A percentile compares a stretch with the other conserved stretches of the same genome.
phyloP scores from a whole-genome alignment of 2,888 invertebrate species.

The Mesochorus sp. region DNA sequence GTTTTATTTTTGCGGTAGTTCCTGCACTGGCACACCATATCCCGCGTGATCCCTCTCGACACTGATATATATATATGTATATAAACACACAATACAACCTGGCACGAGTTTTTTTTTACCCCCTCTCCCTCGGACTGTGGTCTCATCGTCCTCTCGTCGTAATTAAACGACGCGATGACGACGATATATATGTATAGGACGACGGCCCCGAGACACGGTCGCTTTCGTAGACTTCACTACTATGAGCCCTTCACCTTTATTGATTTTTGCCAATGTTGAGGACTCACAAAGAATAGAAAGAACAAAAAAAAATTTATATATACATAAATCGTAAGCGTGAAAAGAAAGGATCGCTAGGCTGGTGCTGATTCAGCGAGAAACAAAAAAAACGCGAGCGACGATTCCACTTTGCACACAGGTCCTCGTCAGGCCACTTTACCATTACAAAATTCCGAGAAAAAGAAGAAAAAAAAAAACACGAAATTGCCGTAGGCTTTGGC shows the following conservation, averaged over 20 bases:
- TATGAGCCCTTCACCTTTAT: conserved; percentile 65
- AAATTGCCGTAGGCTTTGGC: conserved; percentile 23
- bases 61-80: conserved; percentile 29
- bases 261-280: conserved; percentile 74
- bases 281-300: conserved; percentile 14
- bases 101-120: not conserved
- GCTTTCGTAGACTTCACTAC: conserved; percentile 51
- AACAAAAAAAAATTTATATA: conserved; percentile 54
- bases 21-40: conserved; percentile 63
- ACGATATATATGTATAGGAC: conserved; percentile 11
- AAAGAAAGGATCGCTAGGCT: conserved; percentile 70
- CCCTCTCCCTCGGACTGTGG: not conserved
- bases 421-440: conserved; percentile 71
- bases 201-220: conserved; percentile 35
- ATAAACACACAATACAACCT: not conserved
- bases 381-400: conserved; percentile 71
- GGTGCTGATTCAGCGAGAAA: conserved; percentile 75
- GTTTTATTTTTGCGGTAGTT: conserved; percentile 66
- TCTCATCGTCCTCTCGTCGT: not conserved
- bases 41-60: conserved; percentile 39
- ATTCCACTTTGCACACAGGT: conserved; percentile 71
- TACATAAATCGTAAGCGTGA: conserved; percentile 16
- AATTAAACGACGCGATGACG: conserved; percentile 43
- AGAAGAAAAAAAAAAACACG: conserved; percentile 2
- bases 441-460: conserved; percentile 62